Evolutionary conservation across 1,140 invertebrate species (phyloP), one percentile per base, ranked within the genome.

Genomic region (Metaphire vulgaris): DNA sequence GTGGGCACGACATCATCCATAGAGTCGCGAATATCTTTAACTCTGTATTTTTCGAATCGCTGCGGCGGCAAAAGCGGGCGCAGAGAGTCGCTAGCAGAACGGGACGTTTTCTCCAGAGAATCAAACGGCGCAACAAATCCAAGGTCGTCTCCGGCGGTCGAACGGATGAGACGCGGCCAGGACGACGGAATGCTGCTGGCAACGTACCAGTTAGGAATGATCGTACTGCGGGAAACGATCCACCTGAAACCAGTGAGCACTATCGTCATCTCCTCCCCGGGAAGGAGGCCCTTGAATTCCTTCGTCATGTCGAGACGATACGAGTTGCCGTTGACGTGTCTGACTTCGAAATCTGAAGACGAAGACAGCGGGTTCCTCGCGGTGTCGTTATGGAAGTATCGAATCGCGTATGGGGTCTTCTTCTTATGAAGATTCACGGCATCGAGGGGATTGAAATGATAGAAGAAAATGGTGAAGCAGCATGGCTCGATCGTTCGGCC

Each of bases 131-230:
- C 72, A 0, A 73, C 72, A 16, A 73, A 73, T 0, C 1, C 41
- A 6, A 73, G 41, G 0, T 30, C n/a, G 26, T 73, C 72, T 2
- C 41, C 72, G 32, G 33, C 33, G 1, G 72, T 73, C 16, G 33
- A 73, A 32, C 2, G n/a, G 1, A 73, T 21, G 31, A 73, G 31
- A n/a, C 72, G 32, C 33, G 72, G 33, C 72, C 2, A 0, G 1
- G 31, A 15, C 21, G 72, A 56, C 1, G 16, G 33, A 28, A 41
- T 30, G 34, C 26, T 21, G 33, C 34, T 73, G 2, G 72, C 33
- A 21, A 73, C 72, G 41, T 73, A 73, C 72, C 72, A 56, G 6
- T 56, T 56, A 6, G 41, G 41, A 56, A 56, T 6, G 41, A 56
- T 56, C 41, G 6, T 6, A 56, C 41, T 56, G 6, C 41, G 41